Conservation (phyloP, 2,797 vertebrate genomes). For the Borostomias antarcticus region DNA sequence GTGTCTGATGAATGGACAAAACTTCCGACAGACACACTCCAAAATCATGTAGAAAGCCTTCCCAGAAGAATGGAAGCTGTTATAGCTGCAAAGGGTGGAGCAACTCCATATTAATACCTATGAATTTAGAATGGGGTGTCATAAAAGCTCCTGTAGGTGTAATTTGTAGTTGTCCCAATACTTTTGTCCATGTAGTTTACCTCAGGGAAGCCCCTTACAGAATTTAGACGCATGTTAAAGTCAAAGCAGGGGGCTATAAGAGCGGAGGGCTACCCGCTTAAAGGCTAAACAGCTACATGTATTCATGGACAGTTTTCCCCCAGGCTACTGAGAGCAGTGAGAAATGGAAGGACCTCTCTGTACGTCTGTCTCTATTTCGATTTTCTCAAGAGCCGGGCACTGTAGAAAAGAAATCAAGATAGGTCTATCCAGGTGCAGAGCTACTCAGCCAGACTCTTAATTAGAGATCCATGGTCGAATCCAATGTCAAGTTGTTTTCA, state of each 20-base stretch:
- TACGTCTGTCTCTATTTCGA: background rate
- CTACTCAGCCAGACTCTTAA: background rate
- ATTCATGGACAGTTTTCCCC: conserved; percentile 15
- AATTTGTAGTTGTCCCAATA: no score
- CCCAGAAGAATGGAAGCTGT: no score
- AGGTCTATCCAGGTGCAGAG: no score
- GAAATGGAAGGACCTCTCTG: background rate
- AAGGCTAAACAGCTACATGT: conserved; percentile 6
- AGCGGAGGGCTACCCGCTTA: background rate
- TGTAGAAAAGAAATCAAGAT: no score
- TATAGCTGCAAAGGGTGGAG: no score
- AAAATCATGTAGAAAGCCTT: no score
- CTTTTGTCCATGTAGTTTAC: no score
- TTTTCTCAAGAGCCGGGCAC: background rate
- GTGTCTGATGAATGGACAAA: no score
- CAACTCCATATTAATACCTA: no score
- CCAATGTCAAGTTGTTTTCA: background rate
- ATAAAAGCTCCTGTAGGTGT: no score
- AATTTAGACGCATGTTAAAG: background rate
- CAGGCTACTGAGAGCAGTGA: conserved; percentile 18
- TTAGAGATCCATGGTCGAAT: background rate
- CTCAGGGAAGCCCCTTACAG: background rate
- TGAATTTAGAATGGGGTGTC: no score
- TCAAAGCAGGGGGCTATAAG: conserved; percentile 12
- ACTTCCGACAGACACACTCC: background rate